Evolutionary conservation across 2,888 invertebrate species (phyloP).

Genomic region (Drosophila neotestacea): DNA sequence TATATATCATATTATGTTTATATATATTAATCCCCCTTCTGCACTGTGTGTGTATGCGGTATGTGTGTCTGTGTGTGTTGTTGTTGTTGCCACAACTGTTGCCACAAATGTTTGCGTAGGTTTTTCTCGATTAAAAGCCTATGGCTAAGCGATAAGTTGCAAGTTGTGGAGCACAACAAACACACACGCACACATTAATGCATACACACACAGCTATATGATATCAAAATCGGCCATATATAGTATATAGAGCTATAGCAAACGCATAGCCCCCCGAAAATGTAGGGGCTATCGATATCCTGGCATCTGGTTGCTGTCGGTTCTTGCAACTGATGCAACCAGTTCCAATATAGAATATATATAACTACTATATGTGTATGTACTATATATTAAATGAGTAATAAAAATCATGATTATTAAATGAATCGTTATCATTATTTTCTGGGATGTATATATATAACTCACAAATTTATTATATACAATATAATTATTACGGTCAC

Average conservation of each 20-base stretch:
- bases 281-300: constrained; percentile 32
- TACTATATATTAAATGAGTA: constrained; percentile 53
- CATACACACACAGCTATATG: constrained; percentile 50
- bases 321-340: constrained; percentile 7
- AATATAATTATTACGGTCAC: neutral
- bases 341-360: constrained; percentile 51
- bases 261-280: neutral
- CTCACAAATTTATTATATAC: too few relatives aligned
- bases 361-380: constrained; percentile 63
- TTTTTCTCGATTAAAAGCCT: constrained; percentile 83
- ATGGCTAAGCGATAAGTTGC: constrained; percentile 71
- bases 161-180: constrained; percentile 1
- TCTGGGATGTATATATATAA: too few relatives aligned
- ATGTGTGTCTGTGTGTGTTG: constrained; percentile 9
- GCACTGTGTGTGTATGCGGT: constrained; percentile 11
- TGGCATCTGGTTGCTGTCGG: constrained; percentile 41
- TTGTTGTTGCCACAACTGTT: constrained; percentile 56
- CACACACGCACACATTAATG: constrained; percentile 15
- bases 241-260: constrained; percentile 64
- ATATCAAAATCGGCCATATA: constrained; percentile 70
- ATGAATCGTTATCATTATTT: neutral
- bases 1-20: constrained; percentile 42
- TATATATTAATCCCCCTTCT: constrained; percentile 47
- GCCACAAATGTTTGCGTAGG: constrained; percentile 80
- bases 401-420: constrained; percentile 58